Evolutionary conservation across 2,797 vertebrate genomes (phyloP).

Genomic region (Poeciliopsis turneri): DNA sequence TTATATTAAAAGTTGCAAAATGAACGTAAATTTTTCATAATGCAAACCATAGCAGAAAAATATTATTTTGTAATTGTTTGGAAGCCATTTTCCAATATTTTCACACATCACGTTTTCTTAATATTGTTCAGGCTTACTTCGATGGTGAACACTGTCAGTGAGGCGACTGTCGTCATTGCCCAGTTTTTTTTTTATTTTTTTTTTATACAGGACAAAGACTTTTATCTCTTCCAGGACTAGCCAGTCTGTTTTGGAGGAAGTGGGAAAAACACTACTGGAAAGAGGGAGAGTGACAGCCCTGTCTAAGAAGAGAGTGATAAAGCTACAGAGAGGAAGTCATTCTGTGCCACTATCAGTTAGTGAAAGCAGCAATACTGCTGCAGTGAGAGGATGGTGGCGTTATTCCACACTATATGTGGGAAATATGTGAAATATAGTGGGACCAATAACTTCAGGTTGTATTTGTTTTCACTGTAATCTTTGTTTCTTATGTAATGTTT

Average conservation of each 20-base stretch:
- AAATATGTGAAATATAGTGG: background rate
- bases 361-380: background rate
- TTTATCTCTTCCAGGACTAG: background rate
- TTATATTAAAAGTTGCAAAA: no score
- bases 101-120: background rate
- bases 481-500: no score
- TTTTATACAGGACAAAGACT: background rate
- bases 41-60: no score
- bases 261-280: background rate
- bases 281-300: background rate
- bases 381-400: background rate
- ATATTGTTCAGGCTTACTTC: background rate
- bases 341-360: background rate
- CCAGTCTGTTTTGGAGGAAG: background rate
- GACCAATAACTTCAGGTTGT: background rate
- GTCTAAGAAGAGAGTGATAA: background rate
- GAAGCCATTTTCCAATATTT: background rate
- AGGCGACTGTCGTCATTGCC: background rate
- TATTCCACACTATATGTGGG: background rate
- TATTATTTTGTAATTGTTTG: background rate
- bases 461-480: background rate
- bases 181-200: background rate
- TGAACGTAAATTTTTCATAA: no score
- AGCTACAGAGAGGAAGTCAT: background rate
- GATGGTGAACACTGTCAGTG: background rate